A percentile compares a stretch with the other conserved stretches of the same genome.
Evolutionary conservation across 1,140 invertebrate genomes (phyloP).

Genomic region (Lethocerus indicus): DNA sequence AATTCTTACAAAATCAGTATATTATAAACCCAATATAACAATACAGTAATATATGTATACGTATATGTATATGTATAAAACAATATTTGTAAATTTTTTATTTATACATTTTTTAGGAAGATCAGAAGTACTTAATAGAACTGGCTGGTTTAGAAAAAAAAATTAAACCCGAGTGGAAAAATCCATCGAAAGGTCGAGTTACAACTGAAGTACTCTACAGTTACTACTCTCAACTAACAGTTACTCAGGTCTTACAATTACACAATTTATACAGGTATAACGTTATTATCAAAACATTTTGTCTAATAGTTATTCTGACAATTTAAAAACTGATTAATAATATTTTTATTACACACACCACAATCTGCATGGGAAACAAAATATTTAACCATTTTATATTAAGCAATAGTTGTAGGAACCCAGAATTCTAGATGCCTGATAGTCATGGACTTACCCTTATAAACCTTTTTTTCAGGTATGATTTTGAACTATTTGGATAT

Average conservation of each 20-base stretch:
- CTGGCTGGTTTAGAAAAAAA: conserved; percentile 52
- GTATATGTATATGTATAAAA: too few relatives aligned
- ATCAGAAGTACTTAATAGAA: conserved; percentile 67
- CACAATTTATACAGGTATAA: conserved; percentile 53
- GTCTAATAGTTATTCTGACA: not conserved
- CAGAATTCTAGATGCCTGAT: too few relatives aligned
- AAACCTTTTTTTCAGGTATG: conserved; percentile 28
- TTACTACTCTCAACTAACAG: conserved; percentile 57
- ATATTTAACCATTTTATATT: too few relatives aligned
- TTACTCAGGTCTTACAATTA: conserved; percentile 52
- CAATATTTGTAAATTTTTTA: not conserved
- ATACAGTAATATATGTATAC: too few relatives aligned
- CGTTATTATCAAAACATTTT: not conserved
- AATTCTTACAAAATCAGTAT: too few relatives aligned
- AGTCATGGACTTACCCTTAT: not conserved
- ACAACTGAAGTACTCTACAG: conserved; percentile 46
- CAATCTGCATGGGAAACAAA: too few relatives aligned
- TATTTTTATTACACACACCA: too few relatives aligned
- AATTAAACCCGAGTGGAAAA: conserved; percentile 64
- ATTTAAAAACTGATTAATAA: not conserved
- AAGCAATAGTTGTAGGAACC: too few relatives aligned
- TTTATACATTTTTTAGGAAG: conserved; percentile 22
- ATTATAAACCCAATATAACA: too few relatives aligned
- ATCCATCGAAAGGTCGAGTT: conserved; percentile 51
- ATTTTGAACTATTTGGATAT: conserved; percentile 73